Conservation (phyloP, 2,797 vertebrate species). For the Aphelocoma californica region DNA sequence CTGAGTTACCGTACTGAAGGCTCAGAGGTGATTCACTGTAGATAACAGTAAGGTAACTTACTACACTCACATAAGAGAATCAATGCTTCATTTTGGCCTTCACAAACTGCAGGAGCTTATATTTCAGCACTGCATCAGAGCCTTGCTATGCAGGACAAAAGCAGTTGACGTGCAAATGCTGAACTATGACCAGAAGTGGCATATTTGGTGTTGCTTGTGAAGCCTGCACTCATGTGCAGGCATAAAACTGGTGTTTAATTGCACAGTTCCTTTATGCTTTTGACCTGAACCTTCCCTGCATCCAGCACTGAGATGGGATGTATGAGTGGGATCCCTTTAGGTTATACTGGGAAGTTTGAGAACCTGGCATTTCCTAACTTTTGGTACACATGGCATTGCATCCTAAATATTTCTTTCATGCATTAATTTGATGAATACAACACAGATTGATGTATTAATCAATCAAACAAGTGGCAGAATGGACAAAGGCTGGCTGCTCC, state of each 20-base stretch:
- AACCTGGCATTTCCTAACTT: not conserved
- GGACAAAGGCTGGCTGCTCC: not conserved
- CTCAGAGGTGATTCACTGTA: not conserved
- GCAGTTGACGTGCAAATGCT: not conserved
- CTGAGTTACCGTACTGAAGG: not conserved
- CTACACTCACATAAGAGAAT: not conserved
- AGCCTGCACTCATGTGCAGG: not conserved
- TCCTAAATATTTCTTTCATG: not conserved
- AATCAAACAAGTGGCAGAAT: not conserved
- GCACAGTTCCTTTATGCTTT: not conserved
- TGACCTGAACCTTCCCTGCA: not conserved
- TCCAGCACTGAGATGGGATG: not conserved
- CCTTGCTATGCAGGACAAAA: not conserved
- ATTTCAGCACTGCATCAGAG: not conserved
- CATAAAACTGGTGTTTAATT: not conserved
- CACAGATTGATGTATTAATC: not conserved
- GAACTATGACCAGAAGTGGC: not conserved
- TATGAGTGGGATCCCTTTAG: not conserved
- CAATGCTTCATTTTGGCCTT: not conserved
- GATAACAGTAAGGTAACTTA: not conserved
- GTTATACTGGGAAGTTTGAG: not conserved
- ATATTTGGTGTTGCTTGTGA: not conserved
- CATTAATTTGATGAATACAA: not conserved
- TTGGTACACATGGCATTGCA: not conserved
- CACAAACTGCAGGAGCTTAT: not conserved